A percentile compares a stretch with the other conserved stretches of the same genome.
These are phyloP conservation scores for Dryoscopus gambensis DNA, from an alignment of 2,113 vertebrate genomes.

Conservation along the genomic window DNA sequence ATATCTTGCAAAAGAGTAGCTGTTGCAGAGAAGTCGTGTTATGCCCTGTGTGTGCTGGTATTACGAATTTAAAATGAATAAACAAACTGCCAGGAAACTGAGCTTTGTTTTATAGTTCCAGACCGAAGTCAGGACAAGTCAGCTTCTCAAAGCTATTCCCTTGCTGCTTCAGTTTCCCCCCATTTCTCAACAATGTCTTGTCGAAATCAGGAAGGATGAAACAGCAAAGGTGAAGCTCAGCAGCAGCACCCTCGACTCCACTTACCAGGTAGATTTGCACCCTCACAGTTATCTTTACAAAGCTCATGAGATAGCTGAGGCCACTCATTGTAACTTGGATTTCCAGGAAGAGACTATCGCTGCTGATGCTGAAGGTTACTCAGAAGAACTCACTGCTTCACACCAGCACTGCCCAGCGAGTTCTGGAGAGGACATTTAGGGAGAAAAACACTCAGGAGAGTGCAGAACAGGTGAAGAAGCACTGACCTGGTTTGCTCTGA, in stretches of 20 bases:
- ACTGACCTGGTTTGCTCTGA: neutral
- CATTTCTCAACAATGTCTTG: neutral
- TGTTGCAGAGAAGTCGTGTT: neutral
- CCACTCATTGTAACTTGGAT: fast-evolving
- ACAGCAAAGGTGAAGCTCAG: neutral
- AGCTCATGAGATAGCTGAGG: neutral
- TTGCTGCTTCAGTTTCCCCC: neutral
- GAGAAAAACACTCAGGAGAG: neutral
- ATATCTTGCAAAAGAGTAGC: neutral
- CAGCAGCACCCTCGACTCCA: neutral
- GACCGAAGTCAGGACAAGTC: neutral
- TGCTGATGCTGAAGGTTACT: fast-evolving
- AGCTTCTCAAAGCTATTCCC: neutral
- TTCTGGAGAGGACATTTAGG: neutral
- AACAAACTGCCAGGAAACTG: neutral
- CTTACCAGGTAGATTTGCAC: neutral
- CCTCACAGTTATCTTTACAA: neutral
- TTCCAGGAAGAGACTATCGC: neutral
- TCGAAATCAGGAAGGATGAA: neutral
- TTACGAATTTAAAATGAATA: neutral
- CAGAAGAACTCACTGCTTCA: neutral
- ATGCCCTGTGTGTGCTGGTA: neutral
- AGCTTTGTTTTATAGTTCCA: neutral
- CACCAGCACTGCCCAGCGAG: fast-evolving
- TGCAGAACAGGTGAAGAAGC: neutral